A percentile compares a stretch with the other conserved stretches of the same genome.
Evolutionary conservation across 2,797 vertebrate species (phyloP).

Genomic region (Gymnopithys bicolor): DNA sequence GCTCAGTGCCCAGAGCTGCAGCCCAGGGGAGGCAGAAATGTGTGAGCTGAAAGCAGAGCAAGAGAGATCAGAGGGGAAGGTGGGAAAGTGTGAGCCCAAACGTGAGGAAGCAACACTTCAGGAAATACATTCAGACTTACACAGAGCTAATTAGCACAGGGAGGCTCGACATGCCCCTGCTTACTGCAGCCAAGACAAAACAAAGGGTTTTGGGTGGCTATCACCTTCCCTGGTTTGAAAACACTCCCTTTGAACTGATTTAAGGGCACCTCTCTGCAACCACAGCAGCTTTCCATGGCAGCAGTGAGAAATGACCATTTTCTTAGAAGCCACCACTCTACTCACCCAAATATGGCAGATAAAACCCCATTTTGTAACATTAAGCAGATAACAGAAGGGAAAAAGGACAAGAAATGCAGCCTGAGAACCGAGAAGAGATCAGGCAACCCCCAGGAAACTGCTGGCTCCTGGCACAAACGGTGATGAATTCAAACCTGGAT

Average conservation of each 20-base stretch:
- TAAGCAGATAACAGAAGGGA: not conserved
- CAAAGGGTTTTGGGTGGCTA: not conserved
- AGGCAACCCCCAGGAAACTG: not conserved
- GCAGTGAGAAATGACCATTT: not conserved
- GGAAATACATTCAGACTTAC: not conserved
- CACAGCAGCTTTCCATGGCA: not conserved
- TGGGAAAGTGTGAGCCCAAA: not conserved
- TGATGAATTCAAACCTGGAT: constrained; percentile 26
- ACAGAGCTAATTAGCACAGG: not conserved
- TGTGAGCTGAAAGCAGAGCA: not conserved
- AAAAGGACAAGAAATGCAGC: not conserved
- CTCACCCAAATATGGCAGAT: not conserved
- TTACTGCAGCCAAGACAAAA: not conserved
- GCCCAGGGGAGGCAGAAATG: not conserved
- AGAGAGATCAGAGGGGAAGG: not conserved
- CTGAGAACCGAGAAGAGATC: constrained; percentile 1
- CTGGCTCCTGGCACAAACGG: not conserved
- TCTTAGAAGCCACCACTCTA: not conserved
- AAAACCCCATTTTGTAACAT: not conserved
- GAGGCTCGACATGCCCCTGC: not conserved
- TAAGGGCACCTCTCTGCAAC: not conserved
- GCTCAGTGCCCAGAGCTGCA: not conserved
- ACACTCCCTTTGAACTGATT: not conserved
- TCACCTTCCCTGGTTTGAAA: not conserved
- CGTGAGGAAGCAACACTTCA: not conserved